Percentiles rank a stretch among this genome's conserved stretches.
phyloP scores from a whole-genome alignment of 2,888 invertebrate species.

The Oscheius sp. region DNA sequence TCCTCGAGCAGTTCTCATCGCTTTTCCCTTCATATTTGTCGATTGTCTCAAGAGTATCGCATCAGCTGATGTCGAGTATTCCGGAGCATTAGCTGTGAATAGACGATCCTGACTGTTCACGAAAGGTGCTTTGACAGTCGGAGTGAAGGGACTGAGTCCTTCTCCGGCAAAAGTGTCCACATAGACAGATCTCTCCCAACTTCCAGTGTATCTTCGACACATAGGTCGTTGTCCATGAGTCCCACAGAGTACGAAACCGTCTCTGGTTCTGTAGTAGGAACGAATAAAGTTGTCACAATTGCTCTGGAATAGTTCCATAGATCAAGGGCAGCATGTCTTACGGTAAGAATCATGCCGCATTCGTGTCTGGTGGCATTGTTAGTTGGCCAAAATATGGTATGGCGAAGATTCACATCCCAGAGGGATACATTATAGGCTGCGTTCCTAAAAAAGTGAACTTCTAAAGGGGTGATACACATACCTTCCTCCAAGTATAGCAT shows the following conservation, averaged over 20 bases:
- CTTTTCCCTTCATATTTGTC: not conserved
- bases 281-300: slow-evolving; percentile 54
- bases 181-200: slow-evolving; percentile 7
- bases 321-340: not conserved
- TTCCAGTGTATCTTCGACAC: slow-evolving; percentile 32
- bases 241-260: slow-evolving; percentile 49
- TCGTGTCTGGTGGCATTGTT: slow-evolving; percentile 41
- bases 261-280: slow-evolving; percentile 43
- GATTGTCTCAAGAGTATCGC: slow-evolving; percentile 30
- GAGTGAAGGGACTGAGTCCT: slow-evolving; percentile 33
- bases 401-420: slow-evolving; percentile 37
- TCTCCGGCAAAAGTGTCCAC: slow-evolving; percentile 24
- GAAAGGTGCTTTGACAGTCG: slow-evolving; percentile 26
- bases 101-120: slow-evolving; percentile 22
- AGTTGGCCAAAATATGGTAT: slow-evolving; percentile 45
- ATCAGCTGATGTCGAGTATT: slow-evolving; percentile 32
- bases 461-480: not conserved
- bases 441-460: slow-evolving; percentile 35
- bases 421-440: slow-evolving; percentile 48
- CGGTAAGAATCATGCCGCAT: slow-evolving; percentile 46
- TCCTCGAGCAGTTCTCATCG: slow-evolving; percentile 34
- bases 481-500: slow-evolving; percentile 25
- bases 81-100: slow-evolving; percentile 35
- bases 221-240: slow-evolving; percentile 52
- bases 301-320: slow-evolving; percentile 35